Percentiles rank a stretch among this genome's conserved stretches.
phyloP scores from a whole-genome alignment of 2,888 invertebrate genomes.

The Sphaerophoria rueppellii region DNA sequence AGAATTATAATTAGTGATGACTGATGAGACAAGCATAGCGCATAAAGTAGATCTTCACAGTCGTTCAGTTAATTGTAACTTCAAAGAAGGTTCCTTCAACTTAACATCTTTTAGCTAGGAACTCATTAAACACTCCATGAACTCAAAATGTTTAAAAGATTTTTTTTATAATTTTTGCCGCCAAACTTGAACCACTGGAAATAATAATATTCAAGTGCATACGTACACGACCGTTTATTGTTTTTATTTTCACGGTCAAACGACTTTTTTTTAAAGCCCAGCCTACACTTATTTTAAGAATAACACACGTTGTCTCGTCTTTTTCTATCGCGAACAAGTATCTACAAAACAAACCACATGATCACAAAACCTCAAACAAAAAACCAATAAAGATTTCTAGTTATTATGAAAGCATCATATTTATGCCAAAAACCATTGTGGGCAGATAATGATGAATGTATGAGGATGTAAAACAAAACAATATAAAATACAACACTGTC shows the following conservation, averaged over 20 bases:
- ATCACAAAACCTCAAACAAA: conserved; percentile 5
- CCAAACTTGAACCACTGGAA: conserved; percentile 7
- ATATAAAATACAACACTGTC: not conserved
- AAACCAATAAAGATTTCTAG: conserved; percentile 7
- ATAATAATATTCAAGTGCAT: conserved; percentile 41
- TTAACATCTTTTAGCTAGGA: too few relatives aligned
- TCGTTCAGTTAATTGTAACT: too few relatives aligned
- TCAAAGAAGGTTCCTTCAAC: too few relatives aligned
- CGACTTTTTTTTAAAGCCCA: conserved; percentile 21
- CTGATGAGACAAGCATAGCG: too few relatives aligned
- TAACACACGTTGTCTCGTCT: conserved; percentile 27
- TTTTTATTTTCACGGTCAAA: conserved; percentile 50
- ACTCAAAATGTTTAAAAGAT: too few relatives aligned
- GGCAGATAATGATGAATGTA: conserved; percentile 25
- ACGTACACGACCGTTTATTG: not conserved
- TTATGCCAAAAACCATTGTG: conserved; percentile 26
- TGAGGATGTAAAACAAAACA: conserved; percentile 27
- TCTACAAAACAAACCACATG: conserved; percentile 14
- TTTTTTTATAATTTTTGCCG: not conserved
- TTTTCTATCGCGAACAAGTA: not conserved
- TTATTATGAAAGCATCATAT: conserved; percentile 29
- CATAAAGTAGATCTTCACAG: too few relatives aligned
- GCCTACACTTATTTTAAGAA: conserved; percentile 25
- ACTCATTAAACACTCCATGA: too few relatives aligned
- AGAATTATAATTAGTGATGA: too few relatives aligned